Evolutionary conservation across 2,113 vertebrate species (phyloP).

Genomic region (Clarias batrachus): DNA sequence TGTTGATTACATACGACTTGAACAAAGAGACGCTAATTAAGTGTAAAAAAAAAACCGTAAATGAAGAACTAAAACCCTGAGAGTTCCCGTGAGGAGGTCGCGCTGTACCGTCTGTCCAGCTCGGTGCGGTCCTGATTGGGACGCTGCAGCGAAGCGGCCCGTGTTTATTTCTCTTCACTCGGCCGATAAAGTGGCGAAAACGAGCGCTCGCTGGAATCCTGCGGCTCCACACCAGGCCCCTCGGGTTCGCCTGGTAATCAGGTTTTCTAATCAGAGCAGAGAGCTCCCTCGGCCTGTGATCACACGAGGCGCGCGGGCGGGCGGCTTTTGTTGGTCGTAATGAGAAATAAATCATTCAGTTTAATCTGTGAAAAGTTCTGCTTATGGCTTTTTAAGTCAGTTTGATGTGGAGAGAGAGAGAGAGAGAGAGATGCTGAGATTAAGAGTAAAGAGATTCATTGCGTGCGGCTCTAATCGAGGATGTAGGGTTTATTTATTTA

Average conservation of each 20-base stretch:
- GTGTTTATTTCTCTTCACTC: constrained; percentile 12
- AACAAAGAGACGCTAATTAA: too few species aligned
- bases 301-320: not conserved
- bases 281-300: constrained; percentile 22
- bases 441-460: constrained; percentile 37
- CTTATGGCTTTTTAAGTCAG: constrained; percentile 51
- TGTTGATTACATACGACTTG: not conserved
- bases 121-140: not conserved
- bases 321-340: constrained; percentile 50
- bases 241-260: constrained; percentile 25
- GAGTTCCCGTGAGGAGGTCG: not conserved
- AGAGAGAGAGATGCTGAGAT: constrained; percentile 9
- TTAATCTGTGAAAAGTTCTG: constrained; percentile 49
- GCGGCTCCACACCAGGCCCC: constrained; percentile 19
- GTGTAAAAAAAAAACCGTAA: not conserved
- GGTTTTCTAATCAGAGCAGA: constrained; percentile 37
- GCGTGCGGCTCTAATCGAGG: constrained; percentile 45
- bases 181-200: constrained; percentile 22
- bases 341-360: constrained; percentile 58
- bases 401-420: constrained; percentile 9
- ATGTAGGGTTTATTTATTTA: constrained; percentile 1
- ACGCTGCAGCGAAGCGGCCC: not conserved
- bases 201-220: not conserved
- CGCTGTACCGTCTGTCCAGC: not conserved
- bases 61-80: not conserved